These are phyloP conservation scores for Coptodon bakossiorum DNA, from an alignment of 2,113 vertebrate genomes.

Conservation along the genomic window DNA sequence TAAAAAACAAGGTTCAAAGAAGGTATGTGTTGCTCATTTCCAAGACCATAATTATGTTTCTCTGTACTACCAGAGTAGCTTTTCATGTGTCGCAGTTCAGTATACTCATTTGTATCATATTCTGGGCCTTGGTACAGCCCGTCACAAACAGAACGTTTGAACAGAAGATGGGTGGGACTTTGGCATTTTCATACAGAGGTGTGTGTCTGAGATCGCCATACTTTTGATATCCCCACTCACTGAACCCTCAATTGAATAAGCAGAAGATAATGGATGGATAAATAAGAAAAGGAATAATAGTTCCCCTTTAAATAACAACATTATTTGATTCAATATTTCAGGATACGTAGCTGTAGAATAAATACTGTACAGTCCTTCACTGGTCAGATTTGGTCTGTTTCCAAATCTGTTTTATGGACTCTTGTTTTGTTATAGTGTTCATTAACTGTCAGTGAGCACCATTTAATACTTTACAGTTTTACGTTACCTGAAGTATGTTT, in stretches of 20 bases:
- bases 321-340: background rate
- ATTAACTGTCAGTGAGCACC: background rate
- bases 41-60: background rate
- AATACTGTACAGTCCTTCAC: background rate
- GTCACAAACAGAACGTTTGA: background rate
- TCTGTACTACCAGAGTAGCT: background rate
- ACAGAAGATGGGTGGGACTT: background rate
- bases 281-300: accelerated
- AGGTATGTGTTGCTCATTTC: background rate
- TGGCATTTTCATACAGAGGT: background rate
- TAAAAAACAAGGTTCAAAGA: background rate
- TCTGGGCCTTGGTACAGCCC: background rate
- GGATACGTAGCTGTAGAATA: background rate
- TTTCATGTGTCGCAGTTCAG: background rate
- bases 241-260: background rate
- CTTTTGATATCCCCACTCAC: background rate
- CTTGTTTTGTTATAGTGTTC: background rate
- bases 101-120: background rate
- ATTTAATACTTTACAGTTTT: background rate
- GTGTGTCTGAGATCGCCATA: background rate
- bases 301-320: accelerated
- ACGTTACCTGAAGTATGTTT: background rate
- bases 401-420: background rate
- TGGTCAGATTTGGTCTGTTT: background rate
- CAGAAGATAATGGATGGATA: background rate